phyloP scores from a whole-genome alignment of 2,888 invertebrate species.

The Meteorus cinctellus region DNA sequence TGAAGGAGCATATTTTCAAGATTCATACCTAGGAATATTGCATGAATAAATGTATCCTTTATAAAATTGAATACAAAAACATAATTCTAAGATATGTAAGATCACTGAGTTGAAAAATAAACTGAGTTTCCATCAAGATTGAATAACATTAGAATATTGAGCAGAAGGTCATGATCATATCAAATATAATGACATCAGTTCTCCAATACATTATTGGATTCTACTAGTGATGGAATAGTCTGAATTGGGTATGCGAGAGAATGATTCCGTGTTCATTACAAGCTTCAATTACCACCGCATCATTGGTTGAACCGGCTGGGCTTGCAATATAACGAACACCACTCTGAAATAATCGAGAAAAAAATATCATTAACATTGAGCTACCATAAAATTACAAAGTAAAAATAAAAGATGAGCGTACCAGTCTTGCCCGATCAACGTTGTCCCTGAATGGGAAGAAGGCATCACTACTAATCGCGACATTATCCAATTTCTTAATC shows the following conservation, averaged over 20 bases:
- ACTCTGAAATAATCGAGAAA: slow-evolving; percentile 78
- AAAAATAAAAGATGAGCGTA: slow-evolving; percentile 69
- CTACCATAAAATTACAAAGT: slow-evolving; percentile 5
- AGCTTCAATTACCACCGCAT: slow-evolving; percentile 89
- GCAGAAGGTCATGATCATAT: background rate
- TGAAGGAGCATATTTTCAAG: background rate
- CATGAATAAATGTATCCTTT: background rate
- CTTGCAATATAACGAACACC: slow-evolving; percentile 95
- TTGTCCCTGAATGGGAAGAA: slow-evolving; percentile 99
- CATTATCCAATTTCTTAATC: slow-evolving; percentile 82
- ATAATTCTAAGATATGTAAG: slow-evolving; percentile 16
- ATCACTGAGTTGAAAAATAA: slow-evolving; percentile 4
- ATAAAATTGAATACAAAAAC: background rate
- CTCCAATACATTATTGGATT: slow-evolving; percentile 4
- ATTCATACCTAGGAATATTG: background rate
- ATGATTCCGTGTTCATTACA: slow-evolving; percentile 93
- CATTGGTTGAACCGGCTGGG: slow-evolving; percentile 96
- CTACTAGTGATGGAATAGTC: slow-evolving; percentile 94
- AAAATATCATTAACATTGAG: slow-evolving; percentile 28
- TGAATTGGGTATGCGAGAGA: slow-evolving; percentile 90
- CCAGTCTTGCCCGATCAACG: slow-evolving; percentile 92
- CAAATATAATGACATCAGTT: background rate
- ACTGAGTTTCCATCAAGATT: background rate
- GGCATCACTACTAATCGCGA: slow-evolving; percentile 95
- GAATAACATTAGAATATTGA: background rate